Conservation (phyloP, 1,140 invertebrate species). For the Calycopis cecrops region DNA sequence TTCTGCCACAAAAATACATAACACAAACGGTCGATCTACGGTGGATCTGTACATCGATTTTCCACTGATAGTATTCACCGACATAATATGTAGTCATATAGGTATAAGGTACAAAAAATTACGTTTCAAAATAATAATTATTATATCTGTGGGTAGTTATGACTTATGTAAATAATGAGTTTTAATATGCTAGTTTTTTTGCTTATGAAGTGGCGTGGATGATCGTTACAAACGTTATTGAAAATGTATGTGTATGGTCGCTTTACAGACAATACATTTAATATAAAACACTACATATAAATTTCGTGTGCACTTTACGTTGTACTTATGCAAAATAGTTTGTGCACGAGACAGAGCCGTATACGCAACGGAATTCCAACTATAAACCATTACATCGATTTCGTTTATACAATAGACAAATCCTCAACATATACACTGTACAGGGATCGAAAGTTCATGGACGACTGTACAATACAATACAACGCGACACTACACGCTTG, state of each 20-base stretch:
- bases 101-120: too few relatives aligned
- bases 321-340: constrained; percentile 11
- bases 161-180: too few relatives aligned
- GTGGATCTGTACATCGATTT: too few relatives aligned
- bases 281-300: constrained; percentile 22
- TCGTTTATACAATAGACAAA: constrained; percentile 11
- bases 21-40: too few relatives aligned
- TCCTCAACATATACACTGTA: constrained; percentile 45
- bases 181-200: too few relatives aligned
- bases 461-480: constrained; percentile 11
- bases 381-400: constrained; percentile 2
- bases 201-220: too few relatives aligned
- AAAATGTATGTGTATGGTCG: background rate
- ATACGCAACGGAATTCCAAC: constrained; percentile 13
- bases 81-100: too few relatives aligned
- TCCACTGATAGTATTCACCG: too few relatives aligned
- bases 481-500: too few relatives aligned
- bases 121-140: too few relatives aligned
- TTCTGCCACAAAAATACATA: too few relatives aligned
- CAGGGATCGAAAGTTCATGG: constrained; percentile 29
- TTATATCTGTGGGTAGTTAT: too few relatives aligned
- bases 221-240: background rate
- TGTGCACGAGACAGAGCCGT: constrained; percentile 11
- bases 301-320: constrained; percentile 18
- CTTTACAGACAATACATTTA: constrained; percentile 4